phyloP scores from a whole-genome alignment of 1,140 invertebrate species.

The Nymphalis io region DNA sequence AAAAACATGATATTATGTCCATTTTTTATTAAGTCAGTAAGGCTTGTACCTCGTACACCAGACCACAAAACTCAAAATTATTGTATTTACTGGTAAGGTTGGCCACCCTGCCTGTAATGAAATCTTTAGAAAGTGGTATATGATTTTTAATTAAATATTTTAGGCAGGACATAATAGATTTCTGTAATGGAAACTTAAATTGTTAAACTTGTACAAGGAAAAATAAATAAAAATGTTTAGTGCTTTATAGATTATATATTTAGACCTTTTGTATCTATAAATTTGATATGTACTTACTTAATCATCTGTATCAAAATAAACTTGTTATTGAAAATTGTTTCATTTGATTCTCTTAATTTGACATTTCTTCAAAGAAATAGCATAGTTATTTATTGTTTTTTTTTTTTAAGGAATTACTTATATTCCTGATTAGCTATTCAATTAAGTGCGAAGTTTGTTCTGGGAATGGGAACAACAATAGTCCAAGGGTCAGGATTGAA shows the following conservation, averaged over 20 bases:
- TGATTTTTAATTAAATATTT: neutral
- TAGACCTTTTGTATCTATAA: constrained; percentile 54
- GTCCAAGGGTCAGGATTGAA: too few species aligned
- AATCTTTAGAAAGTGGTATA: neutral
- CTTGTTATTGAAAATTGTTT: constrained; percentile 74
- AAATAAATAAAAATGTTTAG: constrained; percentile 37
- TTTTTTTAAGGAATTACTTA: too few species aligned
- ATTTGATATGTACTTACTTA: constrained; percentile 64
- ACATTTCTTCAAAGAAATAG: constrained; percentile 15
- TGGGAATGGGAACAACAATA: too few species aligned
- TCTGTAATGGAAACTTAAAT: too few species aligned
- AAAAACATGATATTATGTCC: too few species aligned
- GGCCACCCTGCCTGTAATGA: neutral
- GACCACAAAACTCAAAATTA: too few species aligned
- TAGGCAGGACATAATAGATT: too few species aligned
- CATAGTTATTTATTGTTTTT: neutral
- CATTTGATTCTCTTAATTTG: constrained; percentile 51
- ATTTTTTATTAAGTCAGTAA: too few species aligned
- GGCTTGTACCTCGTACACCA: too few species aligned
- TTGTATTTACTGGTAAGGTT: too few species aligned
- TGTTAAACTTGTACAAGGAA: neutral
- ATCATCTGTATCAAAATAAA: constrained; percentile 76
- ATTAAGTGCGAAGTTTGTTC: too few species aligned
- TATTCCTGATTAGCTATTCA: too few species aligned
- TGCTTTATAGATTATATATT: constrained; percentile 60